Base-by-base conservation (phyloP, 2,113 vertebrate genomes). In the Syngnathus floridae region DNA sequence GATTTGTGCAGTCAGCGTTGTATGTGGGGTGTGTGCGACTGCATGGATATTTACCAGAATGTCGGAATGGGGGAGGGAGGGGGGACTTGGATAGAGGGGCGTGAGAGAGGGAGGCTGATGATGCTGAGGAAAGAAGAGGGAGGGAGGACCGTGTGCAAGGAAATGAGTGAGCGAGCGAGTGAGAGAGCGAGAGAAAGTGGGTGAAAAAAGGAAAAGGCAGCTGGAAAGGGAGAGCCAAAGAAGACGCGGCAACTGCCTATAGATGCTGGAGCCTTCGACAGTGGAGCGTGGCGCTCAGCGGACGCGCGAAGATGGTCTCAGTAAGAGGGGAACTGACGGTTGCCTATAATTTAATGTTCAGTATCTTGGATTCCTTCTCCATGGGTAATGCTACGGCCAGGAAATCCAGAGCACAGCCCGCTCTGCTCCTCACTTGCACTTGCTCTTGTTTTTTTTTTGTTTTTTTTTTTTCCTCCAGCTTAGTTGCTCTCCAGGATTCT, bases 311-410 rank as follows among this genome's bases (percentile, higher is more conserved):
- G 91, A 90, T 86, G 90, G 90, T 92, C 84, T 87, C 89, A 91
- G 92, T 92, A 91, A 91, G 91, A 91, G 92, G 90, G 87, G 92
- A 93, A 92, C 94, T 91, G 93, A 92, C 92, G 80, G 89, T 90
- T 74, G 85, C 90, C 91, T 94, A 90, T 94, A 93, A 94, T 92
- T 93, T 93, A 90, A 87, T 92, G 90, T 94, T 91, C 90, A 95
- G 89, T 88, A 94, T 91, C 90, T 92, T 90, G 87, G 88, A 91
- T 82, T 91, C 89, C 89, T 88, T 89, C 93, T 94, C 94, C 92
- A 92, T 90, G 92, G 92, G 91, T 93, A 95, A 93, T 92, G 86
- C 84, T 81, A 82, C 78, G 80, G 85, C 81, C 76, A 71, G 79
- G 76, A 86, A 77, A 81, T 87, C 73, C 71, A 70, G 73, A 82